A percentile compares a stretch with the other conserved stretches of the same genome.
These are phyloP conservation scores for Lochmaea capreae DNA, from an alignment of 2,888 invertebrate genomes.

Conservation along the genomic window DNA sequence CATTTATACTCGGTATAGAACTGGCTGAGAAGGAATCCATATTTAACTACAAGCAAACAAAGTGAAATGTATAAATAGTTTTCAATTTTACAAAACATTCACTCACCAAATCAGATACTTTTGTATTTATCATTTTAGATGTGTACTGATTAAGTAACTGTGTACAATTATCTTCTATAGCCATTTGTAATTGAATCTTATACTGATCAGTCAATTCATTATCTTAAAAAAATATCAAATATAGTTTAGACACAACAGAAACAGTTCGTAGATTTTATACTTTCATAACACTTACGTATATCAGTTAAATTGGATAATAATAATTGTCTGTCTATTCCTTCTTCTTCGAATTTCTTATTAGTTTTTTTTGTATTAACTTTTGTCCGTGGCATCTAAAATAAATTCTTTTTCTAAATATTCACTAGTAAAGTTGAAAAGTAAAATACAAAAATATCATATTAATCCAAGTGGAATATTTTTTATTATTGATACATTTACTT, in stretches of 20 bases:
- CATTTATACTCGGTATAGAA: not conserved
- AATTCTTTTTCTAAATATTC: not conserved
- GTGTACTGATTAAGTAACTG: not conserved
- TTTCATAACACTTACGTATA: not conserved
- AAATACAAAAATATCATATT: too few species aligned
- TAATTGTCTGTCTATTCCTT: constrained; percentile 16
- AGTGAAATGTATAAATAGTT: not conserved
- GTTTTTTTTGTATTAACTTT: constrained; percentile 36
- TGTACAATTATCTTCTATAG: not conserved
- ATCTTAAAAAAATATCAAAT: not conserved
- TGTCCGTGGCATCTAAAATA: constrained; percentile 45
- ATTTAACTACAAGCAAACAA: not conserved
- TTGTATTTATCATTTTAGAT: not conserved
- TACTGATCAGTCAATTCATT: not conserved
- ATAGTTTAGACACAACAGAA: not conserved
- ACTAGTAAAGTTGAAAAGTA: not conserved
- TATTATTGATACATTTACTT: too few species aligned
- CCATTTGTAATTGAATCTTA: too few species aligned
- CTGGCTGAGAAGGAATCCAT: not conserved
- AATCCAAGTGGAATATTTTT: too few species aligned
- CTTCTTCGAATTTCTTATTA: constrained; percentile 19
- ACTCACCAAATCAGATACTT: constrained; percentile 8
- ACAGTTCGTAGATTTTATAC: constrained; percentile 1
- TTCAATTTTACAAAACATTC: not conserved
- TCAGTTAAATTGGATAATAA: not conserved